Conservation (phyloP, 2,888 invertebrate genomes). For the Barypeithes pellucidus region DNA sequence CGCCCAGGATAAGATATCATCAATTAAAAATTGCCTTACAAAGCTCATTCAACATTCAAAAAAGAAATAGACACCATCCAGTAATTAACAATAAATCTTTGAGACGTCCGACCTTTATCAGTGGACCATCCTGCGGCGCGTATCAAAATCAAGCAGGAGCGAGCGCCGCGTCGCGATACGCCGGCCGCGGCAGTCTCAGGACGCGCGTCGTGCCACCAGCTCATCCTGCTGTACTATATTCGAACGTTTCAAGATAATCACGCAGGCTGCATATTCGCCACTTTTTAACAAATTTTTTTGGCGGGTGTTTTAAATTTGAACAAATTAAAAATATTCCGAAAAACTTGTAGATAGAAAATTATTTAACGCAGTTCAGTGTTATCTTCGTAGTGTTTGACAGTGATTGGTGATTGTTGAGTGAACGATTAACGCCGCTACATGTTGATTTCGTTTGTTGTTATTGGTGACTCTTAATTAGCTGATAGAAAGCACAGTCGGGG, state of each 20-base stretch:
- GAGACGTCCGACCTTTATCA: constrained; percentile 44
- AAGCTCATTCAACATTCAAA: not conserved
- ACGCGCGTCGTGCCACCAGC: constrained; percentile 63
- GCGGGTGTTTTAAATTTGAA: constrained; percentile 25
- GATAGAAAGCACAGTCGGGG: not conserved
- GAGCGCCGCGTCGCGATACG: constrained; percentile 60
- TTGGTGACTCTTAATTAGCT: not conserved
- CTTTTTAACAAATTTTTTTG: constrained; percentile 25
- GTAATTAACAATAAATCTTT: constrained; percentile 46
- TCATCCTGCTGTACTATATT: constrained; percentile 28
- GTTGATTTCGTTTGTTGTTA: not conserved
- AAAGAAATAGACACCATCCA: constrained; percentile 9
- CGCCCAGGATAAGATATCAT: no score
- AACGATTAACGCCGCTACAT: not conserved
- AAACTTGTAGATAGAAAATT: constrained; percentile 9
- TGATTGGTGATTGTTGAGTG: constrained; percentile 6
- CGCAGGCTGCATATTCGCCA: constrained; percentile 18
- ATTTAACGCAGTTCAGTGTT: not conserved
- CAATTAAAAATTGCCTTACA: not conserved
- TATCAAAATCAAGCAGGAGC: constrained; percentile 47
- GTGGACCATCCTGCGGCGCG: constrained; percentile 41
- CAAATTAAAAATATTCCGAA: not conserved
- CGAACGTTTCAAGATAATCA: constrained; percentile 22
- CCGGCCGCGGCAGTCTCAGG: constrained; percentile 71
- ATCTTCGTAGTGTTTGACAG: constrained; percentile 16